Evolutionary conservation across 2,888 invertebrate genomes (phyloP).

Genomic region (Dynastes hyllus): DNA sequence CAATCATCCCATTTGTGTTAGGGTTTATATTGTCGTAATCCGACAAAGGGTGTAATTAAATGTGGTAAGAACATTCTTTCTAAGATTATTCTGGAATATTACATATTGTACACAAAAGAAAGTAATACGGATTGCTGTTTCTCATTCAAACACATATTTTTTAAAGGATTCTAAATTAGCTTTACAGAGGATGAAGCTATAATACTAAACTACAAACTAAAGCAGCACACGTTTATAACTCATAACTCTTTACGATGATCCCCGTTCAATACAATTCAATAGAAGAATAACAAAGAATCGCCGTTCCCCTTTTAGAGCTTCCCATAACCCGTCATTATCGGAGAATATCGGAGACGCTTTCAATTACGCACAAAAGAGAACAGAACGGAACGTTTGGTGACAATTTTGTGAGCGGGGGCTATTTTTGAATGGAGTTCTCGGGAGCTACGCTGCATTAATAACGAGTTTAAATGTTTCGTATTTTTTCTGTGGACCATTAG

Average conservation of each 20-base stretch:
- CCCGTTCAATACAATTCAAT: neutral
- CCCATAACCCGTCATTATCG: neutral
- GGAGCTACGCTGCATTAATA: constrained; percentile 19
- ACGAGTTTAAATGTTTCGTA: constrained; percentile 27
- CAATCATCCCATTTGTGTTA: no score
- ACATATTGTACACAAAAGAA: no score
- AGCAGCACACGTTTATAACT: constrained; percentile 29
- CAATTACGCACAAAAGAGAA: constrained; percentile 28
- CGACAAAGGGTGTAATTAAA: no score
- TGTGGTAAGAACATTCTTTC: no score
- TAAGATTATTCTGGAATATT: no score
- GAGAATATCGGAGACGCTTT: constrained; percentile 23
- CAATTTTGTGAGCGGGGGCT: constrained; percentile 14
- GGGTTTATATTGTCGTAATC: no score
- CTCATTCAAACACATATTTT: constrained; percentile 1
- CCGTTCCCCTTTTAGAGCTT: neutral
- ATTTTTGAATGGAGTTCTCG: constrained; percentile 14
- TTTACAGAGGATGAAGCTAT: constrained; percentile 1
- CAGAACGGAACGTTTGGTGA: neutral
- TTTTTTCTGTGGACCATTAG: constrained; percentile 39
- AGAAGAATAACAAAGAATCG: constrained; percentile 17
- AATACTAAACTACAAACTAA: constrained; percentile 33
- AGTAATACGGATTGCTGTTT: neutral
- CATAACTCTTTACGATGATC: neutral
- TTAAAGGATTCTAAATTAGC: constrained; percentile 11